Conservation (phyloP, 2,113 vertebrate genomes). For the Actinemys pallida region DNA sequence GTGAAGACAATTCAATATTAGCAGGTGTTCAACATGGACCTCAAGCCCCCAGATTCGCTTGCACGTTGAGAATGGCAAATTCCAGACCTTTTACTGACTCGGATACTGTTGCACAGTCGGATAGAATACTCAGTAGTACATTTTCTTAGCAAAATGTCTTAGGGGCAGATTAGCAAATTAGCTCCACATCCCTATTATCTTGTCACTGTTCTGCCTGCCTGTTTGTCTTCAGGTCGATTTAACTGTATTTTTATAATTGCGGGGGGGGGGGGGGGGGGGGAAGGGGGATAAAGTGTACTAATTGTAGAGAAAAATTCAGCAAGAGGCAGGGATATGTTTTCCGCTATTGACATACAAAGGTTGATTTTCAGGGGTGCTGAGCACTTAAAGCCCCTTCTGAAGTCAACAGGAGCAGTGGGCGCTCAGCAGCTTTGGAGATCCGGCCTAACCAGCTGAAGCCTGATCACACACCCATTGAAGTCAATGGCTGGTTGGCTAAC, state of each 20-base stretch:
- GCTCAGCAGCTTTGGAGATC: background rate
- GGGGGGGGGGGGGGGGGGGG: too few species aligned
- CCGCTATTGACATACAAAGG: background rate
- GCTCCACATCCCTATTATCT: background rate
- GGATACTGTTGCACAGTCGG: rapidly evolving
- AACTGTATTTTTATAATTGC: background rate
- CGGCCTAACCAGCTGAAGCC: background rate
- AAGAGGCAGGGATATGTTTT: background rate
- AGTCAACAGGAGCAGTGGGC: rapidly evolving
- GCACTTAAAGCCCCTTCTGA: background rate
- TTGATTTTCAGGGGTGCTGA: background rate
- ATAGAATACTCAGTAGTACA: rapidly evolving
- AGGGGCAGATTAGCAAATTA: background rate
- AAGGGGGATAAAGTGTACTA: background rate
- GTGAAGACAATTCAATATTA: background rate
- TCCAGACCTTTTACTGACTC: background rate
- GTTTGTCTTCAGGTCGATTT: background rate
- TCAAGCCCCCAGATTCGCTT: rapidly evolving
- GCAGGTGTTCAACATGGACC: rapidly evolving
- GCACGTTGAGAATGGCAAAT: background rate
- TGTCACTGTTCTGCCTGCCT: background rate
- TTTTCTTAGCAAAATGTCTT: background rate
- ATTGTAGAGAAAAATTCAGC: background rate
- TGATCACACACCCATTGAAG: background rate
- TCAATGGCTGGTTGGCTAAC: background rate